These are phyloP conservation scores for Halesus radiatus DNA, from an alignment of 1,140 invertebrate species.

Conservation along the genomic window DNA sequence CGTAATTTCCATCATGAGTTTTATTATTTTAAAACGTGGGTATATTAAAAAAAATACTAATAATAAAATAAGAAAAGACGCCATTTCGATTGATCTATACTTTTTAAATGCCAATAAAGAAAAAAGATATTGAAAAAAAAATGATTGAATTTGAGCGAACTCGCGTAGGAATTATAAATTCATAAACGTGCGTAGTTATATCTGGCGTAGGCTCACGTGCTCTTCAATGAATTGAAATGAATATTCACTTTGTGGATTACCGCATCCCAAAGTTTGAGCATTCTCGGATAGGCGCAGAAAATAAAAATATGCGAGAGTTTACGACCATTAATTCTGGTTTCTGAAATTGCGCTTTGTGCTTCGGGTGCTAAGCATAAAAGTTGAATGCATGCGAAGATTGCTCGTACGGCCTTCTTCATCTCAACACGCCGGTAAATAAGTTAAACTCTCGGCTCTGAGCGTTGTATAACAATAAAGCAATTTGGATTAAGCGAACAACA, in stretches of 20 bases:
- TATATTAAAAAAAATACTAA: too few species aligned
- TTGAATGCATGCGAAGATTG: background rate
- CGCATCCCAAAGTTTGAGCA: background rate
- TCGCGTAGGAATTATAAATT: too few species aligned
- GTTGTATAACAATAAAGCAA: background rate
- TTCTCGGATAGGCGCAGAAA: background rate
- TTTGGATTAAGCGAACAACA: background rate
- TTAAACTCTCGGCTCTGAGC: background rate
- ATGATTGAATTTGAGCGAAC: too few species aligned
- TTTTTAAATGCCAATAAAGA: too few species aligned
- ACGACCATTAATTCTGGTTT: background rate
- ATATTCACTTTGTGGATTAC: background rate
- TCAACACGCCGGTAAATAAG: background rate
- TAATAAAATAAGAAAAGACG: too few species aligned
- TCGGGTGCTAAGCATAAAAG: background rate
- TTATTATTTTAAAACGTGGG: too few species aligned
- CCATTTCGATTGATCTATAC: too few species aligned
- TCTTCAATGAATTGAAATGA: background rate
- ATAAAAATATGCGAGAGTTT: constrained; percentile 2
- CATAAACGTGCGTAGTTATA: too few species aligned
- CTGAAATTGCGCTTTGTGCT: background rate
- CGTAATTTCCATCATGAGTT: too few species aligned
- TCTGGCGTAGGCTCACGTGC: too few species aligned
- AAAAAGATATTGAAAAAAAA: too few species aligned
- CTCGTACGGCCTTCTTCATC: background rate